Conservation (phyloP, 1,140 invertebrate species). For the Zaprionus africanus region DNA sequence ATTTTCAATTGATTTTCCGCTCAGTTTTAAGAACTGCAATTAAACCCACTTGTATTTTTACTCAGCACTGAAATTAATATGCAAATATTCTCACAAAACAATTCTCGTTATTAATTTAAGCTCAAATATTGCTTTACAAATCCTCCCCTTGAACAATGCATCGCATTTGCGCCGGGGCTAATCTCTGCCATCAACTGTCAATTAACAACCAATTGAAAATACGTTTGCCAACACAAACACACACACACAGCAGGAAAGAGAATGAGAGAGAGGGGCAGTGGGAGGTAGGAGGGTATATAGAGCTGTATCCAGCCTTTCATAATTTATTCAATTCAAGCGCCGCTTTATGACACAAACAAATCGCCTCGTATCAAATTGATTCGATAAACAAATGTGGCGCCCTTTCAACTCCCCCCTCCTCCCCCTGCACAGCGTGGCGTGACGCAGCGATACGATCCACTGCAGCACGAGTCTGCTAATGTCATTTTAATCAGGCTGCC, state of each 20-base stretch:
- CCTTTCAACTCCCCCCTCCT: background rate
- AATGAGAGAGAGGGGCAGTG: background rate
- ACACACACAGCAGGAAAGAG: background rate
- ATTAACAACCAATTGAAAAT: constrained; percentile 55
- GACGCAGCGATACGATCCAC: background rate
- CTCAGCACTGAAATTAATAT: background rate
- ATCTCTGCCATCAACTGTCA: constrained; percentile 49
- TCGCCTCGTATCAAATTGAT: constrained; percentile 39
- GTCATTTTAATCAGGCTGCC: constrained; percentile 57
- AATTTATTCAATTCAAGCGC: constrained; percentile 51
- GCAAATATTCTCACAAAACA: background rate
- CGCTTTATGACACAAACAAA: constrained; percentile 44
- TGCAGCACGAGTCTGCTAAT: constrained; percentile 37
- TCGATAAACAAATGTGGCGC: constrained; percentile 7
- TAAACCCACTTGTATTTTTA: background rate
- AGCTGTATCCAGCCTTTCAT: constrained; percentile 16
- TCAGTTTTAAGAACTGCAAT: background rate
- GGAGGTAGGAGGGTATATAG: background rate
- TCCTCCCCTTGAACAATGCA: background rate
- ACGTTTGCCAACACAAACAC: constrained; percentile 21
- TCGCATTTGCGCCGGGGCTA: constrained; percentile 4
- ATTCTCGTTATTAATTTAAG: background rate
- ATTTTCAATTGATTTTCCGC: background rate
- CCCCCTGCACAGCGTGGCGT: background rate
- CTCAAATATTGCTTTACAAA: constrained; percentile 5